phyloP scores from a whole-genome alignment of 2,113 vertebrate genomes.

The Archilochus colubris region DNA sequence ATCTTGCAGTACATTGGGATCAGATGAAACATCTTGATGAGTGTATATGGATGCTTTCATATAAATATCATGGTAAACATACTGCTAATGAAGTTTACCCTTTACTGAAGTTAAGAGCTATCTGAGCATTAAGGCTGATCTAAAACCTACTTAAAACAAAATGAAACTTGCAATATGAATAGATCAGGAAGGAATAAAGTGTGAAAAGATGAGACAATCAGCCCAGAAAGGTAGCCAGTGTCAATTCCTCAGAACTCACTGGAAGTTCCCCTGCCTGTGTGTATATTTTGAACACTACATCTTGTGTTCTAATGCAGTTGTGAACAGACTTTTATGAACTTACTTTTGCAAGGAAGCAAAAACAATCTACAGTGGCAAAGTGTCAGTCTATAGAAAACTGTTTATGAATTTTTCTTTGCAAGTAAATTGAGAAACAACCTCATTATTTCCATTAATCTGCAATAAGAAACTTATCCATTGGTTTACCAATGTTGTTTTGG shows the following conservation, averaged over 20 bases:
- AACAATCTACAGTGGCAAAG: background rate
- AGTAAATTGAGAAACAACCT: background rate
- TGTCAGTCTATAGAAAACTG: background rate
- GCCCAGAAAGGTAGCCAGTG: background rate
- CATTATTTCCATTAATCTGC: background rate
- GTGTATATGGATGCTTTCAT: background rate
- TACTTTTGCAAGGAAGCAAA: background rate
- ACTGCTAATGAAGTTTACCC: background rate
- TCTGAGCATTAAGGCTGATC: background rate
- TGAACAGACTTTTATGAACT: background rate
- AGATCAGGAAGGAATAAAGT: background rate
- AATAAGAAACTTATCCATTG: background rate
- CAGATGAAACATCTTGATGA: background rate
- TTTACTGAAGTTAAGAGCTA: background rate
- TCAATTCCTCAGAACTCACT: background rate
- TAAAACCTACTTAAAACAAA: constrained; percentile 6
- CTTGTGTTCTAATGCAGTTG: background rate
- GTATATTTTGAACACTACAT: background rate
- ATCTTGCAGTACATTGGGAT: background rate
- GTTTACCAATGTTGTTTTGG: background rate
- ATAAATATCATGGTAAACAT: background rate
- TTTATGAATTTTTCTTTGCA: background rate
- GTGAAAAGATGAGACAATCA: background rate
- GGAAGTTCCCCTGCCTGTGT: background rate
- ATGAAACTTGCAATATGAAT: background rate